Conservation (phyloP, 2,797 vertebrate species). For the Diplodus puntazzo region DNA sequence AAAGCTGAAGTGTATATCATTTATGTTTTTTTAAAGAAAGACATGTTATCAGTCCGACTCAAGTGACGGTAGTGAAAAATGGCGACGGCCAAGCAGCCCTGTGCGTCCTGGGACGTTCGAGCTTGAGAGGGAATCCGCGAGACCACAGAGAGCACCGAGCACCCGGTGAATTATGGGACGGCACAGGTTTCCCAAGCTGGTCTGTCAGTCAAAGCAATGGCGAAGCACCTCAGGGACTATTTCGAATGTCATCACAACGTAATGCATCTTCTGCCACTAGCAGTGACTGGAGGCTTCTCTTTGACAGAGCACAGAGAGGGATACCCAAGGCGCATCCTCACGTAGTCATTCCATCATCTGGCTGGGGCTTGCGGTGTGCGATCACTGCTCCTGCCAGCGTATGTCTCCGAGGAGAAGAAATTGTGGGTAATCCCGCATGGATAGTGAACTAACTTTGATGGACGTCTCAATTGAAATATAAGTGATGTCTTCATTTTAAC, state of each 20-base stretch:
- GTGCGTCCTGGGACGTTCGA: slow-evolving; percentile 44
- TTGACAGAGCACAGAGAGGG: slow-evolving; percentile 78
- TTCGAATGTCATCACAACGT: slow-evolving; percentile 81
- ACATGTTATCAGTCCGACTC: neutral
- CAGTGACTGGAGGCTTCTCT: slow-evolving; percentile 78
- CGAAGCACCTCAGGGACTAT: slow-evolving; percentile 79
- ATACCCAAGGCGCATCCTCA: slow-evolving; percentile 72
- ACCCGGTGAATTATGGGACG: slow-evolving; percentile 83
- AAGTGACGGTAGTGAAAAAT: slow-evolving; percentile 1
- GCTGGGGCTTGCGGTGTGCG: slow-evolving; percentile 64
- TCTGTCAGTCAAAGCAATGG: slow-evolving; percentile 81
- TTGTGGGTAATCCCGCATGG: slow-evolving; percentile 69
- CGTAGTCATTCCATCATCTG: slow-evolving; percentile 80
- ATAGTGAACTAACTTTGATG: slow-evolving; percentile 74
- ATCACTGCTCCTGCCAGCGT: slow-evolving; percentile 76
- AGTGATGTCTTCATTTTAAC: slow-evolving; percentile 72
- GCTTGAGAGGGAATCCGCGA: slow-evolving; percentile 53
- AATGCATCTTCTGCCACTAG: slow-evolving; percentile 85
- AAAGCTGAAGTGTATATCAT: neutral
- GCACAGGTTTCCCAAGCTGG: slow-evolving; percentile 74
- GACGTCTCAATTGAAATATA: slow-evolving; percentile 76
- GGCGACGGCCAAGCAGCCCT: slow-evolving; percentile 37
- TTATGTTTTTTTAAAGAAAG: slow-evolving; percentile 7
- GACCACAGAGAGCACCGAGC: slow-evolving; percentile 73
- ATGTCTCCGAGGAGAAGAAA: slow-evolving; percentile 75